Base-by-base conservation (phyloP, 2,888 invertebrate species). In the Xestobium rufovillosum region DNA sequence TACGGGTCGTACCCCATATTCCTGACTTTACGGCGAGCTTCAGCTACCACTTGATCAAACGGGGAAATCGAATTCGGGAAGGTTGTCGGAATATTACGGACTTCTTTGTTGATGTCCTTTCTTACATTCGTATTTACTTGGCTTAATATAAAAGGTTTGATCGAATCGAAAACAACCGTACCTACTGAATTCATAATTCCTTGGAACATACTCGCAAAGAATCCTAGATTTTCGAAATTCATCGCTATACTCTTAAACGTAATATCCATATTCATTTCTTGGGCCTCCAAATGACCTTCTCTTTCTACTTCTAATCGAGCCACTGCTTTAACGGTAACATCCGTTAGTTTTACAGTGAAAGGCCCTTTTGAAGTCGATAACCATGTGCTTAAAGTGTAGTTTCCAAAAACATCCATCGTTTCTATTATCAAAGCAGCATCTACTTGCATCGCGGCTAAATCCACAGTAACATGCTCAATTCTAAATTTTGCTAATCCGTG, bases 61-160 rank as follows among this genome's bases (percentile, higher is more conserved):
- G 89, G 89, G 9, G 87, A 81, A 50, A 89, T 83, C 0, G 88
- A 88, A 59, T 88, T 88, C 0, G 88, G 86, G 53, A 89, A 81
- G 38, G 75, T 77, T 52, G 83, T 78, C 9, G 83, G 76, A 9
- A 84, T 56, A 49, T 80, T 75, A 11, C 76, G 75, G 14, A 89
- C 72, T 57, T 84, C 77, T 9, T 75, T 71, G 57, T 90, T 84
- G 1, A 90, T 78, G 59, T 82, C 81, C 1, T 68, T 71, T 47
- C 84, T 73, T 1, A 85, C 70, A 57, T 83, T 81, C 1, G 75
- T 73, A 54, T 88, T 86, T 1, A 84, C 83, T 64, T 86, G 81
- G 45, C 76, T 76, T 14, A 90, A 66, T 45, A 91, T 78, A 48
- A 82, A 82, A 0, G 89, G 89, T 57, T 91, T 90, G 52, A 91